Conservation (phyloP, 2,797 vertebrate species). For the Anguilla pacifica region DNA sequence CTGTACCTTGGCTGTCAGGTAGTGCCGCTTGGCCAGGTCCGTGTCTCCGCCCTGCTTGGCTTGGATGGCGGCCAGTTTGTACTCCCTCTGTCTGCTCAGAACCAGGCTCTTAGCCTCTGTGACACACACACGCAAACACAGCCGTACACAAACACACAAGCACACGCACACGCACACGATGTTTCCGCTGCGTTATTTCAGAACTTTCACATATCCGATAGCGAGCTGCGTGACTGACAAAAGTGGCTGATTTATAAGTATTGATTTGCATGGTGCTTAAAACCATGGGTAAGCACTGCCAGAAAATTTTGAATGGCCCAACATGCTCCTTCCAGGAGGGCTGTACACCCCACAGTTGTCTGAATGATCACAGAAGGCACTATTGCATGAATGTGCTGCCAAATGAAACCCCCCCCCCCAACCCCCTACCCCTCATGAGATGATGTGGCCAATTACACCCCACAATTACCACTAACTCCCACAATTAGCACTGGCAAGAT, state of each 20-base stretch:
- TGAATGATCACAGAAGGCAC: neutral
- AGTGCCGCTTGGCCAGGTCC: constrained; percentile 72
- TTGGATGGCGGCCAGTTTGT: constrained; percentile 82
- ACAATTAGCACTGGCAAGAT: neutral
- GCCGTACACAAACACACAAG: constrained; percentile 29
- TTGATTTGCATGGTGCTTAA: neutral
- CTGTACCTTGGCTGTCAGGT: constrained; percentile 82
- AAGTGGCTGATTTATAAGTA: neutral
- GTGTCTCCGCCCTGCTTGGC: constrained; percentile 80
- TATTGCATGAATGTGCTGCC: neutral
- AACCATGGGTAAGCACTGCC: neutral
- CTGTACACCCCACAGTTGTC: neutral
- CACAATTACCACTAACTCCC: neutral
- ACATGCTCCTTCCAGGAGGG: neutral
- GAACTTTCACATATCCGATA: neutral
- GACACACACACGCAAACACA: constrained; percentile 30
- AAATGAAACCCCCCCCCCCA: neutral
- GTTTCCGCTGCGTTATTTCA: neutral
- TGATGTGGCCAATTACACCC: neutral
- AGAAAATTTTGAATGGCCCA: neutral
- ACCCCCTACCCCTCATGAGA: neutral
- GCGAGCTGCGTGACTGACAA: neutral
- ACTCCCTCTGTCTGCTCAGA: constrained; percentile 80
- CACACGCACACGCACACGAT: neutral
- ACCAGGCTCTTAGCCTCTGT: constrained; percentile 72